Evolutionary conservation across 2,797 vertebrate species (phyloP).

Genomic region (Esox lucius): DNA sequence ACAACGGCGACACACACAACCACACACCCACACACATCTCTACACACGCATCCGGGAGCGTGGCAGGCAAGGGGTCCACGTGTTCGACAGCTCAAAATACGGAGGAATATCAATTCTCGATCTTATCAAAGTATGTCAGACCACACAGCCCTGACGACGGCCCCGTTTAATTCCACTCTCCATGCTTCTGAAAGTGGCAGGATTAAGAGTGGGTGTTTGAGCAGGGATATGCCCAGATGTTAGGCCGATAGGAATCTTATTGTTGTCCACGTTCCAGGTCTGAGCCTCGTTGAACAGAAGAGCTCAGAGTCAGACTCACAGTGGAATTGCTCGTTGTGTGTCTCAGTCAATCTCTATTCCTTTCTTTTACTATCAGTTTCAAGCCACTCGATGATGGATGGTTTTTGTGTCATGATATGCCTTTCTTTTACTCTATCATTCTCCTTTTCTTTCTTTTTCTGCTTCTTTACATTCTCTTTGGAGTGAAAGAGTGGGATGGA

Average conservation of each 20-base stretch:
- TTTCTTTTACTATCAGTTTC: constrained; percentile 43
- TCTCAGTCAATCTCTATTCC: constrained; percentile 51
- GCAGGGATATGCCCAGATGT: constrained; percentile 40
- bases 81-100: neutral
- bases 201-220: constrained; percentile 45
- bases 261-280: constrained; percentile 58
- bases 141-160: constrained; percentile 28
- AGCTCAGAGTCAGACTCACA: constrained; percentile 30
- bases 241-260: constrained; percentile 60
- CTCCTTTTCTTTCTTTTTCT: constrained; percentile 15
- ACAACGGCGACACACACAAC: neutral
- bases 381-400: constrained; percentile 58
- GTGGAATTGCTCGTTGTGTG: constrained; percentile 24
- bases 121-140: constrained; percentile 51
- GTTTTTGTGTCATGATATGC: constrained; percentile 39
- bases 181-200: constrained; percentile 55
- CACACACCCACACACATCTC: neutral
- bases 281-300: constrained; percentile 40
- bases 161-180: constrained; percentile 50
- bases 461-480: constrained; percentile 37
- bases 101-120: constrained; percentile 37
- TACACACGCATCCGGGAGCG: neutral
- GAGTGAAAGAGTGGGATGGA: constrained; percentile 13
- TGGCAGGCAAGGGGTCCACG: neutral
- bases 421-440: constrained; percentile 35